Conservation (phyloP, 2,113 vertebrate genomes). For the Jaculus jaculus region DNA sequence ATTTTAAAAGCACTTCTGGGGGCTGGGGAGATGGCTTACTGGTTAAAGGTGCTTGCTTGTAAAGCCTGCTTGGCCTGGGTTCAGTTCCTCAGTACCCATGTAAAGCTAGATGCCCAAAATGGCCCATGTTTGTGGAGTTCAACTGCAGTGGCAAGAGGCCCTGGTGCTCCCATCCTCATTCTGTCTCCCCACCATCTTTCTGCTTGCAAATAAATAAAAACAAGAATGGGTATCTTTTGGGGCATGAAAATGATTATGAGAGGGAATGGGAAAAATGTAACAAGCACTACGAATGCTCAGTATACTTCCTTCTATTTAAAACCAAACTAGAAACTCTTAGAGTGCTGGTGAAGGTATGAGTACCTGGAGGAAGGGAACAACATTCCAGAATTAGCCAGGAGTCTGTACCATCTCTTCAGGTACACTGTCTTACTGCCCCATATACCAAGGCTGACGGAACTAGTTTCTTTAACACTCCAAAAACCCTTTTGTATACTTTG, state of each 20-base stretch:
- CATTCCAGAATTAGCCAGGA: neutral
- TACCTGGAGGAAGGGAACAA: neutral
- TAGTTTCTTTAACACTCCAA: neutral
- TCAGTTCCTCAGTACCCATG: too few relatives aligned
- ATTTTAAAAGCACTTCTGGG: neutral
- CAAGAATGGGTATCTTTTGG: neutral
- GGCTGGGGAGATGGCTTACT: too few relatives aligned
- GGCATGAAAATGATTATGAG: slow-evolving; percentile 10
- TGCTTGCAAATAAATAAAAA: neutral
- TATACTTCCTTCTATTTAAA: neutral
- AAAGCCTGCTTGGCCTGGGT: too few relatives aligned
- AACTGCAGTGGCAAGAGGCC: too few relatives aligned
- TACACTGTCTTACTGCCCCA: neutral
- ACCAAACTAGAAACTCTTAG: neutral
- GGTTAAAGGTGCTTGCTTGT: too few relatives aligned
- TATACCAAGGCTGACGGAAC: neutral
- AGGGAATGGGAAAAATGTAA: neutral
- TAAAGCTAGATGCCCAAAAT: too few relatives aligned
- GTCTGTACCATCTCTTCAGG: neutral
- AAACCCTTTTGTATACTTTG: slow-evolving; percentile 29
- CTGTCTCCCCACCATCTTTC: too few relatives aligned
- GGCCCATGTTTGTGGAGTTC: too few relatives aligned
- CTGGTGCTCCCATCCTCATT: too few relatives aligned
- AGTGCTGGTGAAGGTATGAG: neutral
- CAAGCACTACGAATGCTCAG: neutral